A percentile compares a stretch with the other conserved stretches of the same genome.
These are phyloP conservation scores for Dendrocincla fuliginosa DNA, from an alignment of 2,797 vertebrate species.

Conservation along the genomic window DNA sequence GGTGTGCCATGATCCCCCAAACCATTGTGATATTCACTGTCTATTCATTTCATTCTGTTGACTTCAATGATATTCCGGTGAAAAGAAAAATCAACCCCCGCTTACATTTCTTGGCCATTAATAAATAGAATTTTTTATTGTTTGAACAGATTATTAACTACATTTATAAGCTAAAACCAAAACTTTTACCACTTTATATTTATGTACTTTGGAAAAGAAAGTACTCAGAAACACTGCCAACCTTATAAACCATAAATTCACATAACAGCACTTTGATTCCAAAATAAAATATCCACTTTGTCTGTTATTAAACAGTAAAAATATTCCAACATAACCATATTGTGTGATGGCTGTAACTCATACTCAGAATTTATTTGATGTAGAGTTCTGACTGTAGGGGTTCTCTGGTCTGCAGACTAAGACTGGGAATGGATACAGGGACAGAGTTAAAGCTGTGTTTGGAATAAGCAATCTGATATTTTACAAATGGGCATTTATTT, in stretches of 20 bases:
- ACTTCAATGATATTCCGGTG: constrained; percentile 18
- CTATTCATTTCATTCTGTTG: constrained; percentile 17
- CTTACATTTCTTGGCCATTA: constrained; percentile 37
- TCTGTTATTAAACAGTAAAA: constrained; percentile 60
- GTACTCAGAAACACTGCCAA: constrained; percentile 49
- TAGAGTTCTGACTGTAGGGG: constrained; percentile 13
- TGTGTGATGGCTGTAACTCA: constrained; percentile 42
- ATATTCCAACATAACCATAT: constrained; percentile 16
- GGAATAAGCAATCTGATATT: constrained; percentile 9
- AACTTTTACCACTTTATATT: constrained; percentile 62
- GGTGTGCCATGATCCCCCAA: background rate
- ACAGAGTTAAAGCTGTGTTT: background rate
- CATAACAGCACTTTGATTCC: constrained; percentile 55
- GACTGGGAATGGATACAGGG: background rate
- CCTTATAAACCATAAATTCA: constrained; percentile 55
- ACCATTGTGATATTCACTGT: background rate
- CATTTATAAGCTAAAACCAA: constrained; percentile 58
- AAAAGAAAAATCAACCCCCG: background rate
- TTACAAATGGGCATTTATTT: constrained; percentile 44
- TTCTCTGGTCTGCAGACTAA: constrained; percentile 26
- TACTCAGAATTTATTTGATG: constrained; percentile 30
- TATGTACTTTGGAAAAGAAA: constrained; percentile 62
- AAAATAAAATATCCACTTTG: constrained; percentile 59
- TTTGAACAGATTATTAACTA: constrained; percentile 57
- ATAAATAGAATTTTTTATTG: constrained; percentile 53